Evolutionary conservation across 2,797 vertebrate genomes (phyloP).

Genomic region (Menidia menidia): DNA sequence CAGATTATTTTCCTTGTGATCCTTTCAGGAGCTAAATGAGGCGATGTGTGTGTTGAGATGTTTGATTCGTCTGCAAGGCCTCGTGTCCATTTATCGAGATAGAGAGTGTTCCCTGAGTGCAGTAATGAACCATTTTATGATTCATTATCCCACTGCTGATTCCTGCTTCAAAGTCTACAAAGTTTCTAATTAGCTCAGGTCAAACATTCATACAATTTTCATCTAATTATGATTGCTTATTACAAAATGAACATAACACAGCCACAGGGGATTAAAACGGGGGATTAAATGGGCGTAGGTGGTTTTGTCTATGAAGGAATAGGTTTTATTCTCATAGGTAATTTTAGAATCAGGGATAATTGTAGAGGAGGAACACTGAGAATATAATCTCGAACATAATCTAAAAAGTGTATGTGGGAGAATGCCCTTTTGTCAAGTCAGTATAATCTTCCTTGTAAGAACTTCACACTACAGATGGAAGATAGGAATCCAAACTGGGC

Average conservation of each 20-base stretch:
- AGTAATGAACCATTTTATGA: conserved; percentile 87
- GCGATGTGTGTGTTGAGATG: conserved; percentile 68
- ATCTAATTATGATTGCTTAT: conserved; percentile 82
- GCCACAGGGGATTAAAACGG: conserved; percentile 51
- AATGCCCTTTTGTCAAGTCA: conserved; percentile 15
- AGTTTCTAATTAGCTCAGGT: conserved; percentile 87
- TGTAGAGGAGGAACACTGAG: conserved; percentile 30
- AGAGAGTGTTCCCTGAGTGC: conserved; percentile 80
- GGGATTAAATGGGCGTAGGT: conserved; percentile 62
- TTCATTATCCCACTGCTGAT: conserved; percentile 84
- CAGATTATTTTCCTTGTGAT: conserved; percentile 69
- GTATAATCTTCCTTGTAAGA: conserved; percentile 1
- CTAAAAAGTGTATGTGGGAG: conserved; percentile 27
- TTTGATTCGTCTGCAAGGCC: conserved; percentile 82
- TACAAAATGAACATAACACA: conserved; percentile 70
- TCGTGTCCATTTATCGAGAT: conserved; percentile 84
- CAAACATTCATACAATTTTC: conserved; percentile 83
- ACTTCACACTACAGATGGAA: conserved; percentile 20
- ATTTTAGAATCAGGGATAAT: conserved; percentile 40
- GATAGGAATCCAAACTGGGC: conserved; percentile 36
- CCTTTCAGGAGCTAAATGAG: conserved; percentile 80
- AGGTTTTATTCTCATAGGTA: conserved; percentile 36
- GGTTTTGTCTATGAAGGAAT: conserved; percentile 31
- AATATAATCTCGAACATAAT: conserved; percentile 57
- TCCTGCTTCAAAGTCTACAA: conserved; percentile 83